phyloP scores from a whole-genome alignment of 64 coral and sea anemone species.

The Montipora sp. region DNA sequence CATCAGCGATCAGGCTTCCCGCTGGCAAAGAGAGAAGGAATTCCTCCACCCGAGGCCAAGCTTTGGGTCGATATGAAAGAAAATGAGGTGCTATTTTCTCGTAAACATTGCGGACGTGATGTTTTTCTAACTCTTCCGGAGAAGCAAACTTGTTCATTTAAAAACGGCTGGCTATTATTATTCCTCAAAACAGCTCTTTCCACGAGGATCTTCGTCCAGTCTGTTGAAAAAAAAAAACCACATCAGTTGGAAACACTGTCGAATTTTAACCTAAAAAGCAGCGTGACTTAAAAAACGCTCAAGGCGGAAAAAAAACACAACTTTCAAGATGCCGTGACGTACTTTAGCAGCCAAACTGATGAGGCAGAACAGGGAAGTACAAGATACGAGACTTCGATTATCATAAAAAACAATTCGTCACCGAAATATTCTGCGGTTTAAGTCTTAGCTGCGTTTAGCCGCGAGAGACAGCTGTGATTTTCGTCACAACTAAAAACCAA shows the following conservation, averaged over 20 bases:
- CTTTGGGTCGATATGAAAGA: constrained; percentile 64
- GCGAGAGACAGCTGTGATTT: not conserved
- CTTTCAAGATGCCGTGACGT: not conserved
- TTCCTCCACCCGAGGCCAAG: constrained; percentile 86
- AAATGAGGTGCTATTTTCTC: constrained; percentile 87
- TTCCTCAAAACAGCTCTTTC: not conserved
- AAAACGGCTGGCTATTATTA: not conserved
- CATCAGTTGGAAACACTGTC: not conserved
- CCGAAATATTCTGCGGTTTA: not conserved
- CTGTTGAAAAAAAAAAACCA: not conserved
- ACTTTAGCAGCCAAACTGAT: not conserved
- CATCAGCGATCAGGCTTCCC: constrained; percentile 86
- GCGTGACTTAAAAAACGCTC: not conserved
- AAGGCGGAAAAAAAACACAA: not conserved
- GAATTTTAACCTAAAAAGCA: not conserved
- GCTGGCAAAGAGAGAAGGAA: constrained; percentile 69
- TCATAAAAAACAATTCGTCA: not conserved
- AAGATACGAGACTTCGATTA: not conserved
- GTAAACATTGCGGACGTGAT: constrained; percentile 79
- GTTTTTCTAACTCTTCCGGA: constrained; percentile 82
- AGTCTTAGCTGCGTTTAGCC: no score
- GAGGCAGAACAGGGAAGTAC: not conserved
- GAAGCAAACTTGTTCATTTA: constrained; percentile 75
- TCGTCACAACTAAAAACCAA: not conserved
- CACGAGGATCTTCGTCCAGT: not conserved